Conservation (phyloP, 2,113 vertebrate genomes). For the Climacteris rufus region DNA sequence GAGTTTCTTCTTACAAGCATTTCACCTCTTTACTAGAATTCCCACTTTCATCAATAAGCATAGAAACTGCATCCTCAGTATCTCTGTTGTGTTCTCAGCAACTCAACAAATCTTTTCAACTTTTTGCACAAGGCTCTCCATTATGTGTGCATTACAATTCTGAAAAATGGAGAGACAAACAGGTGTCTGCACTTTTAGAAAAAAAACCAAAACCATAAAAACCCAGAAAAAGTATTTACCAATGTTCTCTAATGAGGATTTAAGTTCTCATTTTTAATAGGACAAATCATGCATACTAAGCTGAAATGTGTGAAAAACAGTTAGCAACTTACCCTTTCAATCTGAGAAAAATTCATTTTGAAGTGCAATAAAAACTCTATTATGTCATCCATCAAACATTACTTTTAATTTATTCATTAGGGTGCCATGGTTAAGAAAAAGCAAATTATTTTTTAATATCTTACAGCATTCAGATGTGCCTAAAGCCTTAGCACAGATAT, state of each 20-base stretch:
- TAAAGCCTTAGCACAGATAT: conserved; percentile 15
- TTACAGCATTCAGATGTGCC: conserved; percentile 11
- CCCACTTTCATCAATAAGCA: not conserved
- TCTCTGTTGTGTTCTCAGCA: not conserved
- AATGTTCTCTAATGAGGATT: not conserved
- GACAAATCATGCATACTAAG: not conserved
- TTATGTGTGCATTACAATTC: not conserved
- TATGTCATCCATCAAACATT: conserved; percentile 13
- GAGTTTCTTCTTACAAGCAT: not conserved
- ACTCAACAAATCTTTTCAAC: not conserved
- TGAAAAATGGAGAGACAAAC: not conserved
- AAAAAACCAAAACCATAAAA: not conserved
- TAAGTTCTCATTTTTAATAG: not conserved
- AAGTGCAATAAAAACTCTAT: not conserved
- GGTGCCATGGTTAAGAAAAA: conserved; percentile 41
- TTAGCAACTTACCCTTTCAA: not conserved
- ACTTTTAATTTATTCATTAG: conserved; percentile 49
- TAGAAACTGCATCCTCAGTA: not conserved
- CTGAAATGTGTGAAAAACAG: not conserved
- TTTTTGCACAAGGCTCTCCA: not conserved
- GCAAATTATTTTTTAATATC: conserved; percentile 53
- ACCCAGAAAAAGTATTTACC: not conserved
- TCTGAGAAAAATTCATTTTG: conserved; percentile 1
- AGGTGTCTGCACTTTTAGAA: not conserved
- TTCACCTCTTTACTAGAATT: not conserved